Conservation (phyloP, 23 tunicate species). For the Trididemnum clinides region DNA sequence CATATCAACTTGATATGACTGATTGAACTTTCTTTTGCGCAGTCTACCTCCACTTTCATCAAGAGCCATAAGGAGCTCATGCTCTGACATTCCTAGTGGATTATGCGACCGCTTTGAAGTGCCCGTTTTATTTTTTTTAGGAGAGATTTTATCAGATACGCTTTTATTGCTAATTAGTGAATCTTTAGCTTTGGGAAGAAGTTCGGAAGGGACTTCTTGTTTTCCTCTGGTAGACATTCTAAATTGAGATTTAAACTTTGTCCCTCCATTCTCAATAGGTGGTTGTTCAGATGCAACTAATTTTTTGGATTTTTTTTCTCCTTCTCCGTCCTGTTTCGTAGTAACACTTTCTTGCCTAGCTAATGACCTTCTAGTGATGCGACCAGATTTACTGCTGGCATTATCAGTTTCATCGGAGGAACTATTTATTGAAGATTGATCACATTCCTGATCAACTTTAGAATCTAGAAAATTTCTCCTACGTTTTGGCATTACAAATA, state of each 20-base stretch:
- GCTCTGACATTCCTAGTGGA: constrained; percentile 71
- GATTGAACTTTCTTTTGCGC: constrained; percentile 58
- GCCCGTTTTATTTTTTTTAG: neutral
- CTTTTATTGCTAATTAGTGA: neutral
- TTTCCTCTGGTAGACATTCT: constrained; percentile 14
- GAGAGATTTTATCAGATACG: neutral
- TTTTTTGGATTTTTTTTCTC: neutral
- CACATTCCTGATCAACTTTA: neutral
- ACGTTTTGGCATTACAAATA: constrained; percentile 3
- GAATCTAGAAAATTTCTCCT: neutral
- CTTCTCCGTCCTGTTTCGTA: neutral
- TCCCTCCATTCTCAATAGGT: neutral
- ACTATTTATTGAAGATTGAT: neutral
- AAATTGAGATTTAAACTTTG: neutral
- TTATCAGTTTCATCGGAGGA: constrained; percentile 20
- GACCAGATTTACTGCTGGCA: neutral
- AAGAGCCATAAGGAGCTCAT: constrained; percentile 54
- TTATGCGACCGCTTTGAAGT: constrained; percentile 54
- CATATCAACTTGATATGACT: constrained; percentile 82
- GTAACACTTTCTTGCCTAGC: neutral
- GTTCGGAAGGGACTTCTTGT: neutral
- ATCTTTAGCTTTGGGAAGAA: neutral
- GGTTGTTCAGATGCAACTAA: too few relatives aligned
- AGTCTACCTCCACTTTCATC: constrained; percentile 79
- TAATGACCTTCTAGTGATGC: constrained; percentile 7